Base-by-base conservation (phyloP, 2,797 vertebrate species). In the Aulostomus chinensis region DNA sequence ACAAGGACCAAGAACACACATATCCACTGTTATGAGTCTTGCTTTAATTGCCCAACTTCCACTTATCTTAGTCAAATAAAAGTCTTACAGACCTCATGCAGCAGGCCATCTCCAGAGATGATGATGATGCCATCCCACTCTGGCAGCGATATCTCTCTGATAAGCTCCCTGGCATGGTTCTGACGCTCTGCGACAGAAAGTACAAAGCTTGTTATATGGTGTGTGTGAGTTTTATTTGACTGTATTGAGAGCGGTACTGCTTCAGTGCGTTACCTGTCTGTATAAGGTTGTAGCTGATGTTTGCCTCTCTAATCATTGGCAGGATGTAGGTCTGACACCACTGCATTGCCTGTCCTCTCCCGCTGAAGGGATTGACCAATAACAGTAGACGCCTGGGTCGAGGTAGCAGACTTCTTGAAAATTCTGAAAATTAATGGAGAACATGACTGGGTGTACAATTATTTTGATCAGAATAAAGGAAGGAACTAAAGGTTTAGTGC, bases 51-150 rank as follows among this genome's bases (percentile, higher is more conserved):
- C n/a, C n/a, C n/a, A n/a, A 29, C 38, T 26, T 31, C 13, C n/a
- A 41, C 1, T 4, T 3, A 9, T 14, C 1, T 41, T 20, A 5
- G 10, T 4, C 1, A 4, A 9, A 7, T 13, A 48, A 36, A 55
- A 48, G 12, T 4, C 22, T 12, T 24, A 46, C 69, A 45, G 61
- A 94, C 95, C 93, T 97, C 95, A 36, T 93, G 91, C 50, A 96
- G 78, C 12, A 97, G 89, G 37, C 95, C 95, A 3, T 97, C 95
- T 61, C 95, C 95, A 0, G 95, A 96, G 31, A 94, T 59, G 0
- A 94, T 94, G 58, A 97, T 73, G 16, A 97, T 93, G 29, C 94
- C 94, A 0, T 96, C 95, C 95, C 95, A 97, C 78, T 96, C 94
- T 0, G 74, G 71, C 17, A 97, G 85, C 1, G 68, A 83, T 49